phyloP scores from a whole-genome alignment of 2,888 invertebrate species.

The Cantharis flavilabris region DNA sequence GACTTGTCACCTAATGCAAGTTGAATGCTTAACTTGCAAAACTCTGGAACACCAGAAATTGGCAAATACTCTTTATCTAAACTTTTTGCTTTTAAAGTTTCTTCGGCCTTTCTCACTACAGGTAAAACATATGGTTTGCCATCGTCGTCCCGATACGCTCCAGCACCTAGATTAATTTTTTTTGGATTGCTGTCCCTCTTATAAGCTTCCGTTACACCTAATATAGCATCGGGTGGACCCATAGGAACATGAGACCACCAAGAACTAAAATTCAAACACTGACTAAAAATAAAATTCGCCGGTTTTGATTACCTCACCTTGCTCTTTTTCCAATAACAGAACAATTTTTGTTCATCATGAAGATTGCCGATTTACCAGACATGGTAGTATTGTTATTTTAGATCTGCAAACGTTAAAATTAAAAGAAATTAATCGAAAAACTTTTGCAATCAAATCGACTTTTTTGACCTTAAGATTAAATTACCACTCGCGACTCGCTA shows the following conservation, averaged over 20 bases:
- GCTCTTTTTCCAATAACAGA: constrained; percentile 28
- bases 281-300: neutral
- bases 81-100: constrained; percentile 65
- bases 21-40: constrained; percentile 80
- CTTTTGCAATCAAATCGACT: neutral
- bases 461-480: neutral
- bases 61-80: constrained; percentile 95
- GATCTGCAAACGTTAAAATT: neutral
- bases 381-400: constrained; percentile 15
- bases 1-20: constrained; percentile 87
- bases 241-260: constrained; percentile 90
- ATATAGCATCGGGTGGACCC: constrained; percentile 98
- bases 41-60: constrained; percentile 85
- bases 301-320: constrained; percentile 25
- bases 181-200: constrained; percentile 88
- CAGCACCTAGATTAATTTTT: constrained; percentile 95
- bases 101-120: constrained; percentile 86
- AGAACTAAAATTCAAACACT: constrained; percentile 61
- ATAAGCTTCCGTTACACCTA: constrained; percentile 96
- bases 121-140: constrained; percentile 96
- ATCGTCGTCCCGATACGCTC: constrained; percentile 96
- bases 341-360: constrained; percentile 30
- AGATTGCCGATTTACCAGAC: constrained; percentile 34
- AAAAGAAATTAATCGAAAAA: neutral
- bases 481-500: neutral